Conservation (phyloP, 2,888 invertebrate species). For the Ophraella communa region DNA sequence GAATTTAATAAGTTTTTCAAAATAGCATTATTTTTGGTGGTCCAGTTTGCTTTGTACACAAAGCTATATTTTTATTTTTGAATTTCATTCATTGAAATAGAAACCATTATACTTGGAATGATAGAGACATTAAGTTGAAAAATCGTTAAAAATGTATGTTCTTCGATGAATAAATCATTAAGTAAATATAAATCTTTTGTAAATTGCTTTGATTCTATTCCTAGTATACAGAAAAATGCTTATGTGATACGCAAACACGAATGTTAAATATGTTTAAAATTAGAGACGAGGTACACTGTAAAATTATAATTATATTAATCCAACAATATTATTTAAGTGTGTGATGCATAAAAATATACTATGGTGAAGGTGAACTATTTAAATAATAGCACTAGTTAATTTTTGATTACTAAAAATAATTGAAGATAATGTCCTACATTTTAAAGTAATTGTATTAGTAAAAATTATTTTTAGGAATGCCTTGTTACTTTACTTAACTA, state of each 20-base stretch:
- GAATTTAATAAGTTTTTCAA: too few relatives aligned
- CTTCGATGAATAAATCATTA: slow-evolving; percentile 37
- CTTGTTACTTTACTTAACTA: too few relatives aligned
- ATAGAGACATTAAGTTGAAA: slow-evolving; percentile 33
- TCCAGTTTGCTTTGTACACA: slow-evolving; percentile 8
- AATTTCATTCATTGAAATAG: slow-evolving; percentile 25
- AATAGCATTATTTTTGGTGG: slow-evolving; percentile 14
- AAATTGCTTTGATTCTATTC: slow-evolving; percentile 34
- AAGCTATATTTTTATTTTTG: slow-evolving; percentile 14
- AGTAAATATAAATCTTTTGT: slow-evolving; percentile 37
- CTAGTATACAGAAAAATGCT: slow-evolving; percentile 11
- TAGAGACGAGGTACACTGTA: not conserved
- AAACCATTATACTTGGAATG: slow-evolving; percentile 27
- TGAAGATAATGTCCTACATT: too few relatives aligned
- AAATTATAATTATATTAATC: not conserved
- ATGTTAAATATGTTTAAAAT: slow-evolving; percentile 7
- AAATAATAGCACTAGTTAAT: too few relatives aligned
- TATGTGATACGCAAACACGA: slow-evolving; percentile 9
- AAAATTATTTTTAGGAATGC: too few relatives aligned
- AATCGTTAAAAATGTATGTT: slow-evolving; percentile 33
- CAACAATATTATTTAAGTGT: too few relatives aligned
- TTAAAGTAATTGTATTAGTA: too few relatives aligned
- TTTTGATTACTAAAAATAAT: too few relatives aligned
- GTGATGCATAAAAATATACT: too few relatives aligned
- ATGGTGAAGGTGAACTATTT: too few relatives aligned